phyloP scores from a whole-genome alignment of 2,797 vertebrate species.

The Esox lucius region DNA sequence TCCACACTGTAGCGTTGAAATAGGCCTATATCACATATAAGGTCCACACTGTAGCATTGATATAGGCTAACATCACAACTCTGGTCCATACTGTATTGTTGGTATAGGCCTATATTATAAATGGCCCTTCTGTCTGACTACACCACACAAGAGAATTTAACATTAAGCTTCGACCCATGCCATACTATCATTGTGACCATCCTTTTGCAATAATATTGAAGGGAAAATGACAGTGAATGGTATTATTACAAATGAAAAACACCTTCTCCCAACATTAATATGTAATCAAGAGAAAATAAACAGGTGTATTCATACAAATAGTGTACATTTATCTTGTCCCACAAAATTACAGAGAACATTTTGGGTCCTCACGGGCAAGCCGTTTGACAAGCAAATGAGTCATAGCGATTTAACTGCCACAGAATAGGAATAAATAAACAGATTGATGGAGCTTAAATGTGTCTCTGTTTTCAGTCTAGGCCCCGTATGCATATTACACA shows the following conservation, averaged over 20 bases:
- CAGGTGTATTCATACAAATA: conserved; percentile 1
- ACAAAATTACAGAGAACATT: not conserved
- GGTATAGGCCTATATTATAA: too few relatives aligned
- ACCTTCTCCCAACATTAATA: conserved; percentile 9
- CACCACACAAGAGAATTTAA: too few relatives aligned
- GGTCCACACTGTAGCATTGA: too few relatives aligned
- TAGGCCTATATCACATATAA: too few relatives aligned
- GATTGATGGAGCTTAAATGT: conserved; percentile 1
- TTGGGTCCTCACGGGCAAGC: conserved; percentile 1
- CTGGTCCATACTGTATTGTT: too few relatives aligned
- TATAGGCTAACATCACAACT: too few relatives aligned
- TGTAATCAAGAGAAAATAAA: conserved; percentile 10
- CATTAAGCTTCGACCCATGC: too few relatives aligned
- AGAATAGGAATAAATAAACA: not conserved
- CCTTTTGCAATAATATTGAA: conserved; percentile 7
- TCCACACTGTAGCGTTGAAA: too few relatives aligned
- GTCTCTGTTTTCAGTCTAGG: conserved; percentile 26
- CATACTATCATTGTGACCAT: too few relatives aligned
- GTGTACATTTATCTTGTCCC: conserved; percentile 27
- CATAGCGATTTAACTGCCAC: conserved; percentile 35
- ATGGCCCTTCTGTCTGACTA: too few relatives aligned
- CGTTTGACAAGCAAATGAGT: conserved; percentile 35
- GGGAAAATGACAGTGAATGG: conserved; percentile 21
- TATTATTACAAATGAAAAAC: conserved; percentile 2
- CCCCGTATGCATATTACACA: not conserved